Conservation (phyloP, 2,888 invertebrate genomes). For the Panzeria rudis region DNA sequence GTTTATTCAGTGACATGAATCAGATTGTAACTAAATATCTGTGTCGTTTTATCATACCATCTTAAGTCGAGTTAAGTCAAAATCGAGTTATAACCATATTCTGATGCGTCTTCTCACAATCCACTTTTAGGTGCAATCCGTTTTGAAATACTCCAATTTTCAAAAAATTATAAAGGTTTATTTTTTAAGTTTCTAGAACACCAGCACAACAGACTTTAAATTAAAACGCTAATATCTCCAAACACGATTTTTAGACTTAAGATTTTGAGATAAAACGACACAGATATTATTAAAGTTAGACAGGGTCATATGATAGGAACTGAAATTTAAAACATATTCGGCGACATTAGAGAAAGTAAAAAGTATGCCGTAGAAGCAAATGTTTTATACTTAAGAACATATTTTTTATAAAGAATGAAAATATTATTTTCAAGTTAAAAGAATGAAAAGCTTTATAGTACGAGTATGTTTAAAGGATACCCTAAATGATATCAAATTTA, state of each 20-base stretch:
- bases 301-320: background rate
- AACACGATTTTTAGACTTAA: too few species aligned
- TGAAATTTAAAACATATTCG: background rate
- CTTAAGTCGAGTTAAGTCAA: too few species aligned
- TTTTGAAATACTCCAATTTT: too few species aligned
- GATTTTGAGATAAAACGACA: too few species aligned
- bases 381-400: background rate
- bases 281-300: background rate
- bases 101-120: too few species aligned
- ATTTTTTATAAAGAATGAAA: background rate
- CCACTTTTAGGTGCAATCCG: too few species aligned
- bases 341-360: background rate
- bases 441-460: background rate
- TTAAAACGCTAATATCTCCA: too few species aligned
- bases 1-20: conserved; percentile 39
- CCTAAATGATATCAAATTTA: background rate
- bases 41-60: too few species aligned
- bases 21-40: background rate
- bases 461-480: background rate
- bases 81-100: too few species aligned
- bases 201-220: too few species aligned
- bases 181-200: too few species aligned
- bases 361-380: background rate
- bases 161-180: too few species aligned
- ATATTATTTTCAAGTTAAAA: background rate